Evolutionary conservation across 1,140 invertebrate genomes (phyloP).

Genomic region (Drosophila pallidifrons): DNA sequence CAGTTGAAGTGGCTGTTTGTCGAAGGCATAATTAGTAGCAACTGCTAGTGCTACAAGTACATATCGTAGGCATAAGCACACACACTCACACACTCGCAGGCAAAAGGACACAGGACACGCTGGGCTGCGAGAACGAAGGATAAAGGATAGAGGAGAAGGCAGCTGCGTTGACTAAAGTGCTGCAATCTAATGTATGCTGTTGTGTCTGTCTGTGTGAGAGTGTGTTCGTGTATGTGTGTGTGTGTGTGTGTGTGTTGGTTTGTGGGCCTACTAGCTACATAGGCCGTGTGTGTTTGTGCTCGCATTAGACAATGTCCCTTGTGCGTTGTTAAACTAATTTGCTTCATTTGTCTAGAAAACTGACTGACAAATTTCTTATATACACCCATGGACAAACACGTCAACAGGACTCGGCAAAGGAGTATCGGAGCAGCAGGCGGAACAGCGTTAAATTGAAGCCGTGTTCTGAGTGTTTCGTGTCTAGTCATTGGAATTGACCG

Average conservation of each 20-base stretch:
- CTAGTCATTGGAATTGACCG: too few relatives aligned
- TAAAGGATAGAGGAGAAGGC: too few relatives aligned
- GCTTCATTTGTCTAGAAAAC: slow-evolving; percentile 82
- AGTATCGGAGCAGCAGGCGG: too few relatives aligned
- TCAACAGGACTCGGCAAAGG: neutral
- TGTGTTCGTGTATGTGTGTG: slow-evolving; percentile 27
- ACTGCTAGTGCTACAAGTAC: slow-evolving; percentile 59
- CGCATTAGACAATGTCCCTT: slow-evolving; percentile 65
- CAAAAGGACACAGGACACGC: neutral
- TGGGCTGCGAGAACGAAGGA: too few relatives aligned
- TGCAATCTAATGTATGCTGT: too few relatives aligned
- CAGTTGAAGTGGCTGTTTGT: slow-evolving; percentile 24
- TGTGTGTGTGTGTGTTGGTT: slow-evolving; percentile 25
- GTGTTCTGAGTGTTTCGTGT: too few relatives aligned
- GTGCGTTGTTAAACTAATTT: slow-evolving; percentile 82
- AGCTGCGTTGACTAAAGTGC: too few relatives aligned
- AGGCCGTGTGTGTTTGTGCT: slow-evolving; percentile 28
- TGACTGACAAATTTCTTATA: slow-evolving; percentile 56
- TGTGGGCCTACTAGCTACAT: slow-evolving; percentile 9
- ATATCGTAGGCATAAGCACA: slow-evolving; percentile 22
- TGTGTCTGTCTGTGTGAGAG: neutral
- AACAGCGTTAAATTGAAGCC: too few relatives aligned
- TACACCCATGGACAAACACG: slow-evolving; percentile 19
- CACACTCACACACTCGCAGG: slow-evolving; percentile 8
- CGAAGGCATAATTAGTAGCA: slow-evolving; percentile 66